Base-by-base conservation (phyloP, 2,113 vertebrate genomes). In the Thymallus thymallus region DNA sequence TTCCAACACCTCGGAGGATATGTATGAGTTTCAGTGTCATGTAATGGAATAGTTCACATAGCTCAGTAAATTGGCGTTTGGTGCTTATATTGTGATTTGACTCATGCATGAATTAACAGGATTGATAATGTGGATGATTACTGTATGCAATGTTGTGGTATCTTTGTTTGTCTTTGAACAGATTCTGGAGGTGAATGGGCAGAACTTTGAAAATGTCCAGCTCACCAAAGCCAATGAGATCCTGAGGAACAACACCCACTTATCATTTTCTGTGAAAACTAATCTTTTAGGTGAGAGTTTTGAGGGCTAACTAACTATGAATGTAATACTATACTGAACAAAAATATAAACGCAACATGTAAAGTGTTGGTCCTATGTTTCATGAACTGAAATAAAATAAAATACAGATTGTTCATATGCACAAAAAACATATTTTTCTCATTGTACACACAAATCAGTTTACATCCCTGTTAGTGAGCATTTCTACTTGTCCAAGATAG, bases 181-280 rank as follows among this genome's bases (percentile, higher is more conserved):
- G 98, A 95, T 99, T 89, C 80, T 99, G 90, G 98, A 99, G 91
- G 97, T 99, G 68, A 99, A 99, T 69, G 98, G 98, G 71, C 97
- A 99, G 90, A 99, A 99, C 81, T 99, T 99, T 85, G 98, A 99
- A 93, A 99, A 98, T 68, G 96, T 99, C 87, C 97, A 96, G 86
- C 93, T 99, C 82, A 94, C 91, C 77, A 99, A 99, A 95, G 98
- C 96, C 89, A 96, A 96, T 75, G 98, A 99, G 93, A 99, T 99
- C 87, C 94, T 99, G 84, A 94, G 94, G 90, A 99, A 99, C 94
- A 99, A 99, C 91, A 99, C 98, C 30, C 98, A 99, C 88, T 88
- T 99, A 84, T 98, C 98, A 75, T 97, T 99, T 94, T 98, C 97
- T 96, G 98, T 99, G 95, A 99, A 99, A 95, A 99, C 97, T 58